Base-by-base conservation (phyloP, 1,140 invertebrate species). In the Galleria mellonella region DNA sequence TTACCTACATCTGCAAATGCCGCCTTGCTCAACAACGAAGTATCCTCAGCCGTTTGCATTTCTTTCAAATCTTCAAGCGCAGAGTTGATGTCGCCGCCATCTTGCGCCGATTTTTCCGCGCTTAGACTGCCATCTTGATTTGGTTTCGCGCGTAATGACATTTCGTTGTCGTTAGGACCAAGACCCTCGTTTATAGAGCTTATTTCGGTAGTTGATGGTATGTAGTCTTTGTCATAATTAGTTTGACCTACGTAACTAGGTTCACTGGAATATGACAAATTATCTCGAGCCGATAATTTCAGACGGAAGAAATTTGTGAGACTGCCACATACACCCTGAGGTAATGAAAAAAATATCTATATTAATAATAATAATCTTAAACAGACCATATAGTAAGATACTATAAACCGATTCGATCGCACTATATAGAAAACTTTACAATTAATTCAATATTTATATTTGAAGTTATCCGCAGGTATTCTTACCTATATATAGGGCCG, bases 281-380 rank as follows among this genome's bases (percentile, higher is more conserved):
- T 78, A 43, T 79, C 79, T 46, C 84, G 83, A 0, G 74, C 61
- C 14, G 84, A 62, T 14, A 89, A 76, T 53, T 88, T 89, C 9
- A 89, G 87, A 39, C 89, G 89, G 31, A 92, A 72, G 28, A 91
- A 76, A 33, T 90, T 90, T 2, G 91, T 89, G 7, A 92, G 72
- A 37, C 89, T 91, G 4, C 90, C 90, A 51, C 90, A 92, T 2
- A 90, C 90, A 23, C 87, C 88, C 91, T 92, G 79, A 45, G 79
- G 55, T 52, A 8, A 37, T 43, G 47, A 13, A 35, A 51, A 31
- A 14, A 29, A 5, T 32, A 40, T 8, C 11, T 43, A 27, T 45
- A 32, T 23, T n/a, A n/a, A n/a, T n/a, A n/a, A n/a, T n/a, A n/a
- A n/a, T n/a, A n/a, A n/a, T n/a, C n/a, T n/a, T n/a, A n/a, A n/a